phyloP scores from a whole-genome alignment of 1,140 invertebrate species.

The Drosophila erecta region DNA sequence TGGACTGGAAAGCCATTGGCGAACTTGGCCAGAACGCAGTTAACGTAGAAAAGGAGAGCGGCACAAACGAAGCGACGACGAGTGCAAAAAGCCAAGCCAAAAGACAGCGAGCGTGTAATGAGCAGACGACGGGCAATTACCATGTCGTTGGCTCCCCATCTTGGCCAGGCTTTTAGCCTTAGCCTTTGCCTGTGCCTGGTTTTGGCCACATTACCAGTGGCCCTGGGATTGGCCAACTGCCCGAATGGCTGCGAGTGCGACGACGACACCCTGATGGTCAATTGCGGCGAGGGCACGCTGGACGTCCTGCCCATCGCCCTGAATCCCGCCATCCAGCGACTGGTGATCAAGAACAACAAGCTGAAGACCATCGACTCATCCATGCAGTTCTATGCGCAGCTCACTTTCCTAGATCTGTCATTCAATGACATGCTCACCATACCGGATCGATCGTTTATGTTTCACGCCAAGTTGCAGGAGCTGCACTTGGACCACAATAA shows the following conservation, averaged over 20 bases:
- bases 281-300: constrained; percentile 92
- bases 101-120: constrained; percentile 27
- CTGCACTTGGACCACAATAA: constrained; percentile 94
- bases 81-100: constrained; percentile 25
- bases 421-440: constrained; percentile 93
- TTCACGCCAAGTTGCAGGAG: constrained; percentile 92
- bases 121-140: constrained; percentile 74
- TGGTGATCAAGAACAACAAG: constrained; percentile 93
- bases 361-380: constrained; percentile 94
- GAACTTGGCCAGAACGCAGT: constrained; percentile 80
- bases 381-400: constrained; percentile 93
- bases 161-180: constrained; percentile 15
- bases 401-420: constrained; percentile 93
- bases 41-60: constrained; percentile 43
- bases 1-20: constrained; percentile 76
- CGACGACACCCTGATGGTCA: constrained; percentile 94
- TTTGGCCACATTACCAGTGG: constrained; percentile 21
- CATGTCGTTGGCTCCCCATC: constrained; percentile 62
- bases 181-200: constrained; percentile 5
- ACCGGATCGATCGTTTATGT: constrained; percentile 90
- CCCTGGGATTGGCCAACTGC: constrained; percentile 87
- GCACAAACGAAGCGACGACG: constrained; percentile 15
- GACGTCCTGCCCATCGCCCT: constrained; percentile 96
- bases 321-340: constrained; percentile 94
- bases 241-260: constrained; percentile 93